Evolutionary conservation across 1,140 invertebrate genomes (phyloP), one percentile per base, ranked within the genome.

Genomic region (Phenacoccus solenopsis): DNA sequence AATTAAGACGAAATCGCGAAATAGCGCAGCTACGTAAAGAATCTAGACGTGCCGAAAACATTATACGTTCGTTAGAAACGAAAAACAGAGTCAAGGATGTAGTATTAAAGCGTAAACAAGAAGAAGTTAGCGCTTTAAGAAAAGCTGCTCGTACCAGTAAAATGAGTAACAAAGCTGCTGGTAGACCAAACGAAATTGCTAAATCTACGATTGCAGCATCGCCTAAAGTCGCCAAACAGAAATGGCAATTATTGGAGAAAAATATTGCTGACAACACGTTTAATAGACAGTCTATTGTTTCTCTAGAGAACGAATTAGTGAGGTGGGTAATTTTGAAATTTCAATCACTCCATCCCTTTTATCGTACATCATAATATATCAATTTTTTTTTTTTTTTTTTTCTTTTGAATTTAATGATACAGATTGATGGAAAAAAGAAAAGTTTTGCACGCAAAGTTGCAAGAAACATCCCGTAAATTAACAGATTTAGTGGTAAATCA

Each of bases 11-110:
- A 71, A 82, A 86, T 72, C 82, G 88, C 75, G 88, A 97, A 83
- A 90, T 98, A 59, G 90, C 91, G 0, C 91, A 95, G 76, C 79
- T 98, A 30, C 86, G 88, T 13, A 96, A 96, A 76, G 91, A 94
- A 76, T 88, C 90, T 67, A 80, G 93, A 16, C 87, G 87, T 71
- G 91, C 94, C 76, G 93, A 94, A 16, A 96, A 93, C 76, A 83
- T 89, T 70, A 96, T 98, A 24, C 83, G 89, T 74, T 87, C 85
- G 0, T 79, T 99, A 69, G 93, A 98, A 79, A 88, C 90, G 1
- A 91, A 98, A 77, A 89, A 93, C 71, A 86, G 88, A 77, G 86
- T 94, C 69, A 98, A 96, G 78, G 95, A 98, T 75, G 90, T 92
- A 73, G 88, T 94, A 0, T 81, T 99, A 2, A 88, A 90, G 75